A percentile compares a stretch with the other conserved stretches of the same genome.
Evolutionary conservation across 2,797 vertebrate species (phyloP).

Genomic region (Vipera latastei): DNA sequence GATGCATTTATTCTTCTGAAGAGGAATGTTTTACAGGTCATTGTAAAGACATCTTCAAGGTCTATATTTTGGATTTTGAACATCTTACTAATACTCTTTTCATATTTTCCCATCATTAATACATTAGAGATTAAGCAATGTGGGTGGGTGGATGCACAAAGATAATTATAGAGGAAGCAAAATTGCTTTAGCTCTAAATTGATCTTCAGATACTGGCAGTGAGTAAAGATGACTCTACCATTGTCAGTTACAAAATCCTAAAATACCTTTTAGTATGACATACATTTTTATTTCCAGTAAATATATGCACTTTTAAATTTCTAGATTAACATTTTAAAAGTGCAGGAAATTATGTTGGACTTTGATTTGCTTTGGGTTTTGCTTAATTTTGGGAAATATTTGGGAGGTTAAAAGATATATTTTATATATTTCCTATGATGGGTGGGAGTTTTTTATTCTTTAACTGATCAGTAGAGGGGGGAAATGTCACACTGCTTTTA

Average conservation of each 20-base stretch:
- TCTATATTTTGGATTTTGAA: background rate
- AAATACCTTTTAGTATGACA: slow-evolving; percentile 24
- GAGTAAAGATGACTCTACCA: slow-evolving; percentile 5
- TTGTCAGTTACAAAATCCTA: slow-evolving; percentile 16
- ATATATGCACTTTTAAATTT: slow-evolving; percentile 17
- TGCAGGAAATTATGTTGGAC: slow-evolving; percentile 22
- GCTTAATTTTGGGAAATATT: slow-evolving; percentile 28
- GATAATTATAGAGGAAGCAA: background rate
- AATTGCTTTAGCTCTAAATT: background rate
- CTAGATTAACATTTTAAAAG: slow-evolving; percentile 23
- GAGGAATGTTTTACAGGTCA: background rate
- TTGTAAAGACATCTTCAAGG: background rate
- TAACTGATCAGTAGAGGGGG: background rate
- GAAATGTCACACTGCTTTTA: background rate
- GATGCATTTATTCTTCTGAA: background rate
- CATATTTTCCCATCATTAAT: background rate
- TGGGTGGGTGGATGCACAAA: background rate
- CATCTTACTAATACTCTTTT: background rate
- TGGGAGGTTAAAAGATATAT: slow-evolving; percentile 24
- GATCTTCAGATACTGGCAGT: background rate
- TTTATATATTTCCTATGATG: slow-evolving; percentile 32
- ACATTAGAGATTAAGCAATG: background rate
- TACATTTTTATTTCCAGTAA: background rate
- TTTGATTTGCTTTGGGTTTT: slow-evolving; percentile 10
- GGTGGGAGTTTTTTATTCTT: slow-evolving; percentile 19